Conservation (phyloP, 2,888 invertebrate genomes). For the Parthenolecanium corni region DNA sequence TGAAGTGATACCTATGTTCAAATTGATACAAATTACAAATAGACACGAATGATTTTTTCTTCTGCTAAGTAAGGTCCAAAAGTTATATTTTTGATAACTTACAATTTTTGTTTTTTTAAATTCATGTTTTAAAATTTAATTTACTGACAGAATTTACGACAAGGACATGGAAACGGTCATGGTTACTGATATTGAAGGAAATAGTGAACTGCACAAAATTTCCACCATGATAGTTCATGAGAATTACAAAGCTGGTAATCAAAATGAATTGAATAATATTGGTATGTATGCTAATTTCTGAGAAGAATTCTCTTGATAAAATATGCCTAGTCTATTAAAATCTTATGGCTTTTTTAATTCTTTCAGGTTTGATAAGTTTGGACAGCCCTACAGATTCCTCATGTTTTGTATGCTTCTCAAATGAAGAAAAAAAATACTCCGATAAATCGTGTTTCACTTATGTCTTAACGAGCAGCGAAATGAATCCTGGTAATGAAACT, state of each 20-base stretch:
- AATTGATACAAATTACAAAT: no score
- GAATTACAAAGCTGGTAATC: conserved; percentile 31
- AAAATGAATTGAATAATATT: conserved; percentile 33
- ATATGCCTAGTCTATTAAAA: background rate
- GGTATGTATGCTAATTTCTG: conserved; percentile 29
- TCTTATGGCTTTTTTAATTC: background rate
- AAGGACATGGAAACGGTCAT: conserved; percentile 33
- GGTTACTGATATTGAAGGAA: conserved; percentile 30
- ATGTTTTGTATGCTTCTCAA: conserved; percentile 4
- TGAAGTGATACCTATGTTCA: no score
- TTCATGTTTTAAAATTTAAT: background rate
- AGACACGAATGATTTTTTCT: no score
- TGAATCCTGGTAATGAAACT: background rate
- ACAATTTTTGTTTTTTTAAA: background rate
- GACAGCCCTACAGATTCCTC: background rate
- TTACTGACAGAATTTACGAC: conserved; percentile 34
- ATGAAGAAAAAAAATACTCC: conserved; percentile 1
- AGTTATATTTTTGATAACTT: no score
- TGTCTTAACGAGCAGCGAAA: background rate
- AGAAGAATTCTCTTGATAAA: background rate
- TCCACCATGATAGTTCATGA: conserved; percentile 34
- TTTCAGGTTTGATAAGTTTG: conserved; percentile 29
- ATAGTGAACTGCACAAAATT: conserved; percentile 13
- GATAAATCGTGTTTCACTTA: background rate
- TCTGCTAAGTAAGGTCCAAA: no score